Evolutionary conservation across 2,113 vertebrate genomes (phyloP).

Genomic region (Planiliza haematocheilus): DNA sequence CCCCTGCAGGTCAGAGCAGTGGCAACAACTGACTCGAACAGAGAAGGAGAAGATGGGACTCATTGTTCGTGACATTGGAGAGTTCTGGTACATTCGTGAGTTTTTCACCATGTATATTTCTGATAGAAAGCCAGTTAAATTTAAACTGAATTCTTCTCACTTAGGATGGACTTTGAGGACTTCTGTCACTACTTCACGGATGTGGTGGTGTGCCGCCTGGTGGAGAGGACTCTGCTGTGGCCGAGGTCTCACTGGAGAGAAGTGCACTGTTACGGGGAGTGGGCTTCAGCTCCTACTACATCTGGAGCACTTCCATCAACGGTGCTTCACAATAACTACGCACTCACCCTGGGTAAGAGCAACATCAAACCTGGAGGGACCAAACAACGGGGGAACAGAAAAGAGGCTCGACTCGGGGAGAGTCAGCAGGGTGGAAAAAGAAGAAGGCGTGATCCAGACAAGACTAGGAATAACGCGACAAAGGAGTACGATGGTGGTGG

Average conservation of each 20-base stretch:
- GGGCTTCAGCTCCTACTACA: slow-evolving; percentile 62
- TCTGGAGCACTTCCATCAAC: background rate
- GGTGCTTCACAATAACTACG: background rate
- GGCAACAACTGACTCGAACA: slow-evolving; percentile 79
- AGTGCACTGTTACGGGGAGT: slow-evolving; percentile 75
- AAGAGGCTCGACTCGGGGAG: slow-evolving; percentile 72
- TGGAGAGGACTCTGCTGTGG: slow-evolving; percentile 78
- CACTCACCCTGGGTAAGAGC: slow-evolving; percentile 10
- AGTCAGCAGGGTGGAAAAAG: slow-evolving; percentile 27
- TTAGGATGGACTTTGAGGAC: slow-evolving; percentile 87
- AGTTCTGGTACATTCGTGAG: slow-evolving; percentile 82
- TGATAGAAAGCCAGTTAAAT: background rate
- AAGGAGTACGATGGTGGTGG: slow-evolving; percentile 11
- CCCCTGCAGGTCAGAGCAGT: slow-evolving; percentile 82
- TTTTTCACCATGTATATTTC: background rate
- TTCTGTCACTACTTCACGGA: slow-evolving; percentile 87
- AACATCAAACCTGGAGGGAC: slow-evolving; percentile 17
- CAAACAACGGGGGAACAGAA: slow-evolving; percentile 60
- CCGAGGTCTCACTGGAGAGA: slow-evolving; percentile 82
- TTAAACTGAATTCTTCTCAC: background rate
- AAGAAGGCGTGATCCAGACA: background rate
- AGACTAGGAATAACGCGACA: slow-evolving; percentile 13
- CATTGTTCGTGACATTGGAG: slow-evolving; percentile 82
- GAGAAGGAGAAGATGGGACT: slow-evolving; percentile 85
- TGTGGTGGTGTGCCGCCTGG: slow-evolving; percentile 83